Conservation (phyloP, 2,888 invertebrate genomes). For the Resseliella maxima region DNA sequence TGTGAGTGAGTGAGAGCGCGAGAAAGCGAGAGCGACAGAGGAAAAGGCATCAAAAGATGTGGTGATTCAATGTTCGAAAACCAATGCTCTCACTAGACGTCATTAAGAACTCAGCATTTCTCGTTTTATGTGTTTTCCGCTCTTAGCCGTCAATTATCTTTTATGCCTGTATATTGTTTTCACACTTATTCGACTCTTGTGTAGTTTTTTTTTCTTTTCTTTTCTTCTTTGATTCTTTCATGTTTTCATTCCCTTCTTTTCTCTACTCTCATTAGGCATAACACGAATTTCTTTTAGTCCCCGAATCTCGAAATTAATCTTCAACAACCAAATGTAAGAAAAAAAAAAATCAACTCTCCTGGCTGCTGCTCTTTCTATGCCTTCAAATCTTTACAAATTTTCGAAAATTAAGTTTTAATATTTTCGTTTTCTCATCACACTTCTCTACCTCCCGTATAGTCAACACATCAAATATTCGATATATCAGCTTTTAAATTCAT, state of each 20-base stretch:
- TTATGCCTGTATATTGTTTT: background rate
- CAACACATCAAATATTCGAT: background rate
- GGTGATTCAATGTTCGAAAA: background rate
- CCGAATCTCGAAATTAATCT: background rate
- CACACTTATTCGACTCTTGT: background rate
- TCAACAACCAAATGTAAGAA: too few species aligned
- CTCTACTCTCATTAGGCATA: background rate
- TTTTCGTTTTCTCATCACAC: conserved; percentile 38
- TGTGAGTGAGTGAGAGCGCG: background rate
- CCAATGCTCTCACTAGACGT: background rate
- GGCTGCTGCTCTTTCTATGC: background rate
- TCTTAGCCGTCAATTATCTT: conserved; percentile 37
- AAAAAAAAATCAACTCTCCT: background rate
- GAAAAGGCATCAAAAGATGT: background rate
- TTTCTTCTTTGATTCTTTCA: background rate
- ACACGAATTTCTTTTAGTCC: background rate
- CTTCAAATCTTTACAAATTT: background rate
- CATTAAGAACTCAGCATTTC: conserved; percentile 1
- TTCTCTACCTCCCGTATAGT: conserved; percentile 8
- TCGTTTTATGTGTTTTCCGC: conserved; percentile 30
- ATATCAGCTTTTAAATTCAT: background rate
- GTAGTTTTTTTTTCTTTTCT: background rate
- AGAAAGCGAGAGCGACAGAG: background rate
- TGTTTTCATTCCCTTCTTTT: background rate
- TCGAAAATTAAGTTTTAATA: conserved; percentile 46